Conservation (phyloP, 2,888 invertebrate species). For the Drosophila percnosoma region DNA sequence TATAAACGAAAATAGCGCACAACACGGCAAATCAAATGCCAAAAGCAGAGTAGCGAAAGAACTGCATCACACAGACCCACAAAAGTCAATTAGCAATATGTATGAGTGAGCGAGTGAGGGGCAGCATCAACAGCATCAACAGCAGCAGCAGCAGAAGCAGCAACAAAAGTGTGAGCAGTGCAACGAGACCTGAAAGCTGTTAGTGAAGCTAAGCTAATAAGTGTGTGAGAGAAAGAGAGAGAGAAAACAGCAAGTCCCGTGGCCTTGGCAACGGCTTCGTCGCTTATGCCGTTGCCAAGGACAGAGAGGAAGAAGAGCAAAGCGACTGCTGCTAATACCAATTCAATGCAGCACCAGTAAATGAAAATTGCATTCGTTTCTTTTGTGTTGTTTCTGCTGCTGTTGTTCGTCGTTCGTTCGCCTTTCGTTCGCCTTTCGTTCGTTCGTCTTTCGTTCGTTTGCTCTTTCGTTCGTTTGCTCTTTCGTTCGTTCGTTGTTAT, state of each 20-base stretch:
- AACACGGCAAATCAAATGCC: slow-evolving; percentile 71
- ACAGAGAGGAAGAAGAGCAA: slow-evolving; percentile 4
- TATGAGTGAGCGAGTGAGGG: slow-evolving; percentile 34
- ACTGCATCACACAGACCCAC: slow-evolving; percentile 16
- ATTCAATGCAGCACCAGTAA: slow-evolving; percentile 34
- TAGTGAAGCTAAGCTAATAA: background rate
- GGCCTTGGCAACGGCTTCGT: slow-evolving; percentile 59
- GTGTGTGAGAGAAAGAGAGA: background rate
- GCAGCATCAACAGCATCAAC: slow-evolving; percentile 11
- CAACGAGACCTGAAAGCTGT: slow-evolving; percentile 12
- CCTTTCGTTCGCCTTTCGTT: slow-evolving; percentile 1
- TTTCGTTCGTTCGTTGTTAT: background rate
- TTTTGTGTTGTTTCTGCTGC: background rate
- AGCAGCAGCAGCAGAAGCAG: background rate
- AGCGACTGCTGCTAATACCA: slow-evolving; percentile 32
- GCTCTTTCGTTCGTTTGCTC: background rate
- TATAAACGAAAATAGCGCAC: slow-evolving; percentile 52
- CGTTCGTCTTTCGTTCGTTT: slow-evolving; percentile 5
- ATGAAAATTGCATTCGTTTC: slow-evolving; percentile 22
- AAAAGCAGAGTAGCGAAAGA: slow-evolving; percentile 30
- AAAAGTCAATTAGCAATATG: slow-evolving; percentile 58
- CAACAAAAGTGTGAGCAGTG: slow-evolving; percentile 21
- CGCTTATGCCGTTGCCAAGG: slow-evolving; percentile 21
- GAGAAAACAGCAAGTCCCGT: slow-evolving; percentile 25
- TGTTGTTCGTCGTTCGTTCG: slow-evolving; percentile 1